A percentile compares a stretch with the other conserved stretches of the same genome.
Evolutionary conservation across 2,888 invertebrate species (phyloP).

Genomic region (Scelioninae gen. 1): DNA sequence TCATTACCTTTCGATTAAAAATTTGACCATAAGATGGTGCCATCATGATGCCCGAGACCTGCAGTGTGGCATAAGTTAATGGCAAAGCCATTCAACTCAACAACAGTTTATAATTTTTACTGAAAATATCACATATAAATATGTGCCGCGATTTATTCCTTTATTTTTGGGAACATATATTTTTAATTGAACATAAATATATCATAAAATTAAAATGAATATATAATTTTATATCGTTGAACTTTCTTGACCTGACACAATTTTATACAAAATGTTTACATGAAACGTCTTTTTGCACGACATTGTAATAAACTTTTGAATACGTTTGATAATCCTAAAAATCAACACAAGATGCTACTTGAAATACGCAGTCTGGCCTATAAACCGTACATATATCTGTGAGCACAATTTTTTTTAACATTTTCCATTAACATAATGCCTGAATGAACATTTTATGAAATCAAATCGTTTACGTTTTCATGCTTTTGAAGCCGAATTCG

Average conservation of each 20-base stretch:
- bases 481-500: constrained; percentile 26
- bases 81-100: constrained; percentile 15
- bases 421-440: not conserved
- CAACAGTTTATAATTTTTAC: not conserved
- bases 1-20: not conserved
- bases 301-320: constrained; percentile 25
- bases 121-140: not conserved
- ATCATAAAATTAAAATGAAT: not conserved
- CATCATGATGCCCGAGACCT: constrained; percentile 5
- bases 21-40: not conserved
- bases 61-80: constrained; percentile 18
- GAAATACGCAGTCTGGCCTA: constrained; percentile 44
- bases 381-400: constrained; percentile 12
- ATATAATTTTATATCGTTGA: constrained; percentile 13
- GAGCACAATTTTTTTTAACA: constrained; percentile 3
- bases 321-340: constrained; percentile 9
- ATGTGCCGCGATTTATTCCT: not conserved
- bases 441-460: constrained; percentile 1
- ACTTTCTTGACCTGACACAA: not conserved
- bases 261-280: constrained; percentile 18
- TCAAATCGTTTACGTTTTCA: constrained; percentile 15
- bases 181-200: not conserved
- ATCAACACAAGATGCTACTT: constrained; percentile 23
- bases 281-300: constrained; percentile 17
- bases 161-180: not conserved